Evolutionary conservation across 2,888 invertebrate genomes (phyloP).

Genomic region (Lithosia quadra): DNA sequence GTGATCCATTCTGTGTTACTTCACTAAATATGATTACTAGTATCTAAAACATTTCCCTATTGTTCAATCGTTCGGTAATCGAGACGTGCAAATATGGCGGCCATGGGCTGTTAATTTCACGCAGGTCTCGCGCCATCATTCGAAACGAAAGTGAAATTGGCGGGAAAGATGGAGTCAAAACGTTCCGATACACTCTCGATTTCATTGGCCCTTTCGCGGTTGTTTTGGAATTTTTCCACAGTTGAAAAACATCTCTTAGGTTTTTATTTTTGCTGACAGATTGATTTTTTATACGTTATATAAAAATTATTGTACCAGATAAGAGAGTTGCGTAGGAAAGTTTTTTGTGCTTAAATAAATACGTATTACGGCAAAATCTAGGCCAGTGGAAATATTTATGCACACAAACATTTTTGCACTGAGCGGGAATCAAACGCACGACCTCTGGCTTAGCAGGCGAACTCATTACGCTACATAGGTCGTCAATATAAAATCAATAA

Average conservation of each 20-base stretch:
- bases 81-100: conserved; percentile 41
- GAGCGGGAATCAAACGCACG: background rate
- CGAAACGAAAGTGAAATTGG: conserved; percentile 68
- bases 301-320: background rate
- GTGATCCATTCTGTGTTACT: conserved; percentile 28
- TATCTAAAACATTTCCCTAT: conserved; percentile 21
- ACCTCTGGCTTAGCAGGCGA: no score
- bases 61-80: conserved; percentile 39
- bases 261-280: conserved; percentile 15
- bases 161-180: conserved; percentile 66
- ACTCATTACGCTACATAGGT: no score
- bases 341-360: no score
- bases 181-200: conserved; percentile 60
- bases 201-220: conserved; percentile 44
- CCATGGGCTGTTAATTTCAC: conserved; percentile 50
- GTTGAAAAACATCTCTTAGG: background rate
- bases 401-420: background rate
- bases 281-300: background rate
- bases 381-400: background rate
- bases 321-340: no score
- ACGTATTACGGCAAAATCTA: no score
- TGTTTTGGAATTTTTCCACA: conserved; percentile 8
- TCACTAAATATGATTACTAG: conserved; percentile 31
- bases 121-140: conserved; percentile 52
- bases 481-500: background rate